phyloP scores from a whole-genome alignment of 2,797 vertebrate genomes.

The Phaenicophaeus curvirostris region DNA sequence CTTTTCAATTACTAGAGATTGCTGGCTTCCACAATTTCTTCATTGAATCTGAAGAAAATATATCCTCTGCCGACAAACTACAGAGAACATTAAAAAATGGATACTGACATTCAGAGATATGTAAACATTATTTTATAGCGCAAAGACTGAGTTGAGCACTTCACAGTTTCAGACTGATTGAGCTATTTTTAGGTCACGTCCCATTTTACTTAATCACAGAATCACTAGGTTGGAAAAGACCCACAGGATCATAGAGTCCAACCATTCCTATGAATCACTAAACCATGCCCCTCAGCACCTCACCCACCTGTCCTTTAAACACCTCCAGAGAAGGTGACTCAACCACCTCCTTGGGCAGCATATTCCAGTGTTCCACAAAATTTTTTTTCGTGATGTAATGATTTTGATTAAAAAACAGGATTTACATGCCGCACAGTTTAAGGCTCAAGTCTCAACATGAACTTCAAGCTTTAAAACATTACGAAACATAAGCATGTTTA shows the following conservation, averaged over 20 bases:
- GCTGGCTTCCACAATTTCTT: not conserved
- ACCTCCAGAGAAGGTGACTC: no score
- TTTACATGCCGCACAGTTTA: not conserved
- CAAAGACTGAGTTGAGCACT: not conserved
- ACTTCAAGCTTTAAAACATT: not conserved
- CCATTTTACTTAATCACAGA: not conserved
- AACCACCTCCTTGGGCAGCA: no score
- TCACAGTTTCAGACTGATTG: not conserved
- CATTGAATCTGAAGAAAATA: not conserved
- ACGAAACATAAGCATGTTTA: not conserved
- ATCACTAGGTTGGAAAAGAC: no score
- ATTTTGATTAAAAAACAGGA: not conserved
- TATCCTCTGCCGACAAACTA: not conserved
- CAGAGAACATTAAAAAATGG: not conserved
- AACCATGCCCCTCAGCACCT: no score
- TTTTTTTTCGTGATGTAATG: no score
- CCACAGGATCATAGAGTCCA: no score
- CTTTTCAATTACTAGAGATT: not conserved
- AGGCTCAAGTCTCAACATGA: not conserved
- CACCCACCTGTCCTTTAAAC: no score
- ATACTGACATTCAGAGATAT: not conserved
- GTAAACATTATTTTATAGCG: not conserved
- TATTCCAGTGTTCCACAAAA: no score
- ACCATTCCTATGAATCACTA: no score
- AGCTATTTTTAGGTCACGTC: not conserved